A percentile compares a stretch with the other conserved stretches of the same genome.
Conservation (phyloP, 2,888 invertebrate species). For the Dorcus hopei region DNA sequence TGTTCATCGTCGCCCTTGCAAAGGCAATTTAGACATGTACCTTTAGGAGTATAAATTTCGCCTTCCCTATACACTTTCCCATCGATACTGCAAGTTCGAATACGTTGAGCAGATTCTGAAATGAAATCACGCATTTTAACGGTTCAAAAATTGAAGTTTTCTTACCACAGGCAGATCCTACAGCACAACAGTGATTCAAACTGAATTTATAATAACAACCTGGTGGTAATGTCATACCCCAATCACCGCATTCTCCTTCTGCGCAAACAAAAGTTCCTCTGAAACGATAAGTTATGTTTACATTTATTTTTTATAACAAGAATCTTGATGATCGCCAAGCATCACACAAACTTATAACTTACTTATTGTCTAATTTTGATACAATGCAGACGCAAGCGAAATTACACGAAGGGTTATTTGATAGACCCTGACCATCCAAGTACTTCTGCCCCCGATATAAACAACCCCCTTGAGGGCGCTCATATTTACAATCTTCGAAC, state of each 20-base stretch:
- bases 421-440: neutral
- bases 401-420: neutral
- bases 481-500: too few species aligned
- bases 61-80: conserved; percentile 24
- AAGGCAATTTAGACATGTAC: conserved; percentile 23
- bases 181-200: conserved; percentile 7
- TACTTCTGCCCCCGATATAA: neutral
- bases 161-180: neutral
- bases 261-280: conserved; percentile 8
- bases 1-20: conserved; percentile 27
- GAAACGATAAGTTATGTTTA: neutral
- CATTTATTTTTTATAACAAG: too few species aligned
- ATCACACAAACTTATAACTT: neutral
- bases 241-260: conserved; percentile 3
- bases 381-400: conserved; percentile 9
- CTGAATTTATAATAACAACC: conserved; percentile 1
- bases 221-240: neutral
- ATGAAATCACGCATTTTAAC: neutral
- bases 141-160: too few species aligned
- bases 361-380: neutral
- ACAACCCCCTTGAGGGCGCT: too few species aligned
- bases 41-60: conserved; percentile 20
- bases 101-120: conserved; percentile 16
- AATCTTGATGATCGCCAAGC: neutral
- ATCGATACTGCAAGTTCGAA: conserved; percentile 17